phyloP scores from a whole-genome alignment of 2,797 vertebrate genomes.

The Cossypha polioptera region DNA sequence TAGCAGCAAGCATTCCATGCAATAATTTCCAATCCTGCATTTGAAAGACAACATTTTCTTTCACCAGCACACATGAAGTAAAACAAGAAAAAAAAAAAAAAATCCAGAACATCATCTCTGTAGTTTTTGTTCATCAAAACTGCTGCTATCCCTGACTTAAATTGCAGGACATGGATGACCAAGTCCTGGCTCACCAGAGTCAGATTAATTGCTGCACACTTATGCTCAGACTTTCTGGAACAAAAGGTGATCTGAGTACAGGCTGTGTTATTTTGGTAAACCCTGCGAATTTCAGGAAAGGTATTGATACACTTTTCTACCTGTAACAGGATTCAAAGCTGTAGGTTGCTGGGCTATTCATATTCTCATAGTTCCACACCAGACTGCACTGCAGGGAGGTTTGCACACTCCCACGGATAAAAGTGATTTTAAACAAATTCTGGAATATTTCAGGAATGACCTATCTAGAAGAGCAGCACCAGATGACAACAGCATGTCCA shows the following conservation, averaged over 20 bases:
- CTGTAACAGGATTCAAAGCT: not conserved
- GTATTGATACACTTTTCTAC: not conserved
- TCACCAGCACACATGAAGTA: not conserved
- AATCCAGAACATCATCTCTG: rapidly evolving
- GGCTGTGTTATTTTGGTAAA: not conserved
- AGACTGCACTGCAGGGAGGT: not conserved
- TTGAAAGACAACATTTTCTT: not conserved
- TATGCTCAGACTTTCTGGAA: not conserved
- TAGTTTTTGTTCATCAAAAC: not conserved
- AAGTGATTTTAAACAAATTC: not conserved
- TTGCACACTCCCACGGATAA: not conserved
- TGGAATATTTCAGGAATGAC: not conserved
- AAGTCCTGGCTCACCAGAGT: not conserved
- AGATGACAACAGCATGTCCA: not conserved
- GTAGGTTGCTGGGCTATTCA: not conserved
- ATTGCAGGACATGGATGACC: not conserved
- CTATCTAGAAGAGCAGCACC: not conserved
- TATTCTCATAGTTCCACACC: not conserved
- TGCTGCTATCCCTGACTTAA: not conserved
- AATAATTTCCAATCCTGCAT: not conserved
- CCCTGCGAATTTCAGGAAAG: not conserved
- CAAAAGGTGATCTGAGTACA: not conserved
- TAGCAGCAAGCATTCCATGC: not conserved
- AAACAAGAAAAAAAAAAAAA: not conserved
- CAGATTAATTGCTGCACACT: not conserved